phyloP scores from a whole-genome alignment of 2,113 vertebrate genomes.

The Mesoclemmys tuberculata region DNA sequence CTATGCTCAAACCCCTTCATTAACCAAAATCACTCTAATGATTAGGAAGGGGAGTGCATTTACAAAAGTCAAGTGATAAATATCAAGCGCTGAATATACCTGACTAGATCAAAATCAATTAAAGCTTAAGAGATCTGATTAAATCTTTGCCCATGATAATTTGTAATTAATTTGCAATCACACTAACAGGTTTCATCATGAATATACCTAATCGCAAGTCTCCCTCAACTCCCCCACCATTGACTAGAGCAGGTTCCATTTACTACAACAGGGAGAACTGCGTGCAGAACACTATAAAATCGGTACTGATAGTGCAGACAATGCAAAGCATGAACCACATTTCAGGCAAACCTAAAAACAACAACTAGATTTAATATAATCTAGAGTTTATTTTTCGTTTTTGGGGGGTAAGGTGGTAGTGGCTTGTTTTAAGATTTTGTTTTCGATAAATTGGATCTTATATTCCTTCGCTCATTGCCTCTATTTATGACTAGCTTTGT shows the following conservation, averaged over 20 bases:
- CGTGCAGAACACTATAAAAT: background rate
- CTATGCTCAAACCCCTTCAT: background rate
- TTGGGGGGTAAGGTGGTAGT: background rate
- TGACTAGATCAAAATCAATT: background rate
- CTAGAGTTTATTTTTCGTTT: background rate
- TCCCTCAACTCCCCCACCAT: background rate
- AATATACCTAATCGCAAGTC: background rate
- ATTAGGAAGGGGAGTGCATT: background rate
- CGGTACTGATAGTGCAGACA: background rate
- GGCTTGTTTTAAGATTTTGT: background rate
- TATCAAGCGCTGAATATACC: background rate
- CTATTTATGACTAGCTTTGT: background rate
- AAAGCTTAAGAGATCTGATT: background rate
- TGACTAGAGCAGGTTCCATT: background rate
- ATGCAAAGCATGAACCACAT: background rate
- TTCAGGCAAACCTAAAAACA: fast-evolving
- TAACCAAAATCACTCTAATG: background rate
- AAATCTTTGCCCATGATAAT: background rate
- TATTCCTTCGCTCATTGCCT: background rate
- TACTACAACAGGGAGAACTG: background rate
- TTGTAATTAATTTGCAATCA: background rate
- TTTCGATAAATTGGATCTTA: background rate
- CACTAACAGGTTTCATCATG: background rate
- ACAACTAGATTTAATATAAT: background rate
- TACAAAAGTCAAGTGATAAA: background rate